phyloP scores from a whole-genome alignment of 2,888 invertebrate species.

The Eurytoma californica region DNA sequence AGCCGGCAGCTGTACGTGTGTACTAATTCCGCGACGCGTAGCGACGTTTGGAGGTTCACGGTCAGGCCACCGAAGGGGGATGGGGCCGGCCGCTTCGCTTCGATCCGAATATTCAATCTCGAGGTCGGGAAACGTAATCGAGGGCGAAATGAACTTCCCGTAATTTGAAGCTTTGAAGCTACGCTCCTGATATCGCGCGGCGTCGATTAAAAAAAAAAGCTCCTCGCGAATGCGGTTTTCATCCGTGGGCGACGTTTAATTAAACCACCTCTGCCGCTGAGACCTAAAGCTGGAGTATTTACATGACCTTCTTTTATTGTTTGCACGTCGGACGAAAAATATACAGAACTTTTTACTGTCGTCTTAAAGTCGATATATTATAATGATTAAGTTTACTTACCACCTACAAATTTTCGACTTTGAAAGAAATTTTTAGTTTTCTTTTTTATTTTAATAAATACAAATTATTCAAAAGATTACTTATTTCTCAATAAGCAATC shows the following conservation, averaged over 20 bases:
- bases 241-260: constrained; percentile 9
- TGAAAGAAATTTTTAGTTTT: no score
- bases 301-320: no score
- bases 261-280: background rate
- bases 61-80: constrained; percentile 17
- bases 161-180: constrained; percentile 10
- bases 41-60: constrained; percentile 16
- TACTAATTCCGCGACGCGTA: no score
- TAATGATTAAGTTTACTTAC: no score
- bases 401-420: no score
- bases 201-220: constrained; percentile 13
- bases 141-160: constrained; percentile 36
- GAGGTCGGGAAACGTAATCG: constrained; percentile 27
- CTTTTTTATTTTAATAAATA: no score
- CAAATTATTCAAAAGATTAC: no score
- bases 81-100: background rate
- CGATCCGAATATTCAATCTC: constrained; percentile 34
- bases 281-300: no score
- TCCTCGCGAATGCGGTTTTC: background rate
- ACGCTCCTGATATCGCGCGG: background rate
- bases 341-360: no score
- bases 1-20: background rate
- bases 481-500: no score
- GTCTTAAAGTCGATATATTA: no score
- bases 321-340: no score